Evolutionary conservation across 2,113 vertebrate genomes (phyloP).

Genomic region (Phylloscopus trochilus): DNA sequence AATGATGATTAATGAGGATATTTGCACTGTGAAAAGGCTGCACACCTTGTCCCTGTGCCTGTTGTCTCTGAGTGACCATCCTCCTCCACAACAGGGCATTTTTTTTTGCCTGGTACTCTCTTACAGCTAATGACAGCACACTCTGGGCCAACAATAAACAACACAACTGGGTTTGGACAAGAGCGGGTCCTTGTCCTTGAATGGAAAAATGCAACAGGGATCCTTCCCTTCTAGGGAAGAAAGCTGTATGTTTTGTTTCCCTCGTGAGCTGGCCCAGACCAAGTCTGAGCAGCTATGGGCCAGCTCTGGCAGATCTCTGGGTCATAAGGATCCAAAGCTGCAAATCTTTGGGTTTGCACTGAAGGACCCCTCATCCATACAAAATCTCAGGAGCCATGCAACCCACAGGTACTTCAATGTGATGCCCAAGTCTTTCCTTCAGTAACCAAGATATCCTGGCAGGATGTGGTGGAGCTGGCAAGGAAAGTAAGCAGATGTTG

Average conservation of each 20-base stretch:
- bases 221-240: neutral
- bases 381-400: neutral
- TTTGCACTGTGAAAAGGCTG: neutral
- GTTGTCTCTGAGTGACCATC: neutral
- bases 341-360: neutral
- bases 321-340: neutral
- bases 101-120: neutral
- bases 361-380: neutral
- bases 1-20: neutral
- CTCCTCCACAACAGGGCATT: accelerated
- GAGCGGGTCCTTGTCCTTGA: neutral
- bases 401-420: neutral
- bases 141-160: neutral
- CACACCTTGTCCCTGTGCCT: neutral
- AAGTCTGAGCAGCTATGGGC: neutral
- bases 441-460: neutral
- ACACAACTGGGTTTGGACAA: neutral
- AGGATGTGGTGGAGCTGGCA: neutral
- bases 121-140: neutral
- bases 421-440: neutral
- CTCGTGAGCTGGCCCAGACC: neutral
- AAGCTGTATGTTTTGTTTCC: neutral
- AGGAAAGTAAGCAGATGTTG: neutral
- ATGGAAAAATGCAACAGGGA: neutral
- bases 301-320: neutral